Percentiles rank a stretch among this genome's conserved stretches.
Conservation (phyloP, 2,797 vertebrate species). For the Nannoperca obscura region DNA sequence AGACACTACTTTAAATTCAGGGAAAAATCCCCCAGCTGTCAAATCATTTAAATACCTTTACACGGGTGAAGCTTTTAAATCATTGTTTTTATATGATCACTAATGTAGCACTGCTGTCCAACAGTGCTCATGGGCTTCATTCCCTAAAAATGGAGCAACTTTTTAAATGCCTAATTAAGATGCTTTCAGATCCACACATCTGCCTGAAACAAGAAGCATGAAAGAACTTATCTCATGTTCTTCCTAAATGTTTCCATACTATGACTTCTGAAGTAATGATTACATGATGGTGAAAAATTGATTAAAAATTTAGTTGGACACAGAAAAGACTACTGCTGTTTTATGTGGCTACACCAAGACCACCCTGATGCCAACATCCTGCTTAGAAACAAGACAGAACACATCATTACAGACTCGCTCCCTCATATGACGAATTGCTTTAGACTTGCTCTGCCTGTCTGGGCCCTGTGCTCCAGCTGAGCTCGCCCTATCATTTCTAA, state of each 20-base stretch:
- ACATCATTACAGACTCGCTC: slow-evolving; percentile 51
- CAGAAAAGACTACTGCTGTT: slow-evolving; percentile 25
- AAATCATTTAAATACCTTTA: slow-evolving; percentile 26
- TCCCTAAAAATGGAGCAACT: background rate
- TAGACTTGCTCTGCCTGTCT: slow-evolving; percentile 41
- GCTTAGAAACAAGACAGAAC: slow-evolving; percentile 52
- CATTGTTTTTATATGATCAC: background rate
- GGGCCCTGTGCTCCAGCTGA: slow-evolving; percentile 26
- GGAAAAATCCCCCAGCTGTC: slow-evolving; percentile 11
- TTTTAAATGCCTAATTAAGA: slow-evolving; percentile 1
- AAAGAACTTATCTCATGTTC: slow-evolving; percentile 6
- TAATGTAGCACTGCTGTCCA: slow-evolving; percentile 1
- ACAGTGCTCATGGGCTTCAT: background rate
- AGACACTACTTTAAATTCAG: slow-evolving; percentile 8
- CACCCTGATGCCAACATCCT: slow-evolving; percentile 48
- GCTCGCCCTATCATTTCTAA: slow-evolving; percentile 40
- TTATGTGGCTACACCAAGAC: slow-evolving; percentile 32
- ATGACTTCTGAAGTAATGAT: slow-evolving; percentile 27
- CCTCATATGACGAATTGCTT: slow-evolving; percentile 44
- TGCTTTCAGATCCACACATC: background rate
- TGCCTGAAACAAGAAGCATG: slow-evolving; percentile 4
- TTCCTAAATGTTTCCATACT: background rate
- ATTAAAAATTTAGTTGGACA: slow-evolving; percentile 32
- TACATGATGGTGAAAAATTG: slow-evolving; percentile 36
- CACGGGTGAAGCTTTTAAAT: slow-evolving; percentile 11